Conservation (phyloP, 1,140 invertebrate species). For the Platyscapa corneri region DNA sequence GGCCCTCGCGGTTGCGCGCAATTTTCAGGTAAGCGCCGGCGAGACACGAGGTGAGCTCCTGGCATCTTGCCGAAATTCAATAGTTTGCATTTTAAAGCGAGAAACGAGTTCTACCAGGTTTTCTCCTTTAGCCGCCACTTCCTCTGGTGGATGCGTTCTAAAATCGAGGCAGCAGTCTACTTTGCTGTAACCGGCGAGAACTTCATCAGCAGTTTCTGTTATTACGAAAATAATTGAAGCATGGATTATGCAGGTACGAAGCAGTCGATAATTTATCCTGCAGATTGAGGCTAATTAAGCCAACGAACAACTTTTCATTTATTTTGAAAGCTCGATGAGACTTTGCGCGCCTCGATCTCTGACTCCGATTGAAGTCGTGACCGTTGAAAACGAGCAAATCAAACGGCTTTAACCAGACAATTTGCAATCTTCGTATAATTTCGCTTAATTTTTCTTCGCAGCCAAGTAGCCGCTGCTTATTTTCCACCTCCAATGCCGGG, state of each 20-base stretch:
- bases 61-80: conserved; percentile 45
- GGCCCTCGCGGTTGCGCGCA: not conserved
- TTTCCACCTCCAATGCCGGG: no score
- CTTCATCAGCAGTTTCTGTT: not conserved
- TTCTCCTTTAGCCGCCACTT: conserved; percentile 7
- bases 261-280: not conserved
- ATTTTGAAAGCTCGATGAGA: no score
- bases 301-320: not conserved
- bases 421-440: no score
- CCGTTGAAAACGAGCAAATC: no score
- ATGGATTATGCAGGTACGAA: not conserved
- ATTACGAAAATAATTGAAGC: conserved; percentile 4
- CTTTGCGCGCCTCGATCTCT: no score
- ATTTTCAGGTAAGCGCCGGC: not conserved
- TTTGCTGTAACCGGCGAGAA: not conserved
- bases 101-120: conserved; percentile 24
- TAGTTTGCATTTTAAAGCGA: conserved; percentile 41
- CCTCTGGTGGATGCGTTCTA: conserved; percentile 12
- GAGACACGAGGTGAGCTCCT: not conserved
- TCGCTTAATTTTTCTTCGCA: not conserved
- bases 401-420: no score
- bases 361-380: no score
- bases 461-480: not conserved
- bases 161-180: not conserved
- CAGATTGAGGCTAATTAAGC: not conserved